Evolutionary conservation across 2,113 vertebrate genomes (phyloP), one percentile per base, ranked within the genome.

Genomic region (Ariopsis seemanni): DNA sequence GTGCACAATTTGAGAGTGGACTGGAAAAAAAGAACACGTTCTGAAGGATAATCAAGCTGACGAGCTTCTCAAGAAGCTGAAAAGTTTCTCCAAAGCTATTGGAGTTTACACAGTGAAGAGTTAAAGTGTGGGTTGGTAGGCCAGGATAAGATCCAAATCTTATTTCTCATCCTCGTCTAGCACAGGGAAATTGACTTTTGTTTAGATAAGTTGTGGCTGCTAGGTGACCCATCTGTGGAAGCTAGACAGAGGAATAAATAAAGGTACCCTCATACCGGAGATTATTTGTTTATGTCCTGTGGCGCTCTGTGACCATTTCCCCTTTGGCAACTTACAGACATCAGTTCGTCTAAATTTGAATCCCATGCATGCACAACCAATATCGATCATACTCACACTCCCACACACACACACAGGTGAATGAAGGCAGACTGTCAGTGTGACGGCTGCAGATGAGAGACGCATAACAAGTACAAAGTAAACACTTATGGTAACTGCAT

Each of bases 371-470:
- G 22, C 12, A 30, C 11, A 30, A 30, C 1, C 67, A 34, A 34
- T 71, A 30, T 71, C 55, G 50, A 6, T 60, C 22, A 42, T 18
- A 42, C 53, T 14, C 57, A 52, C 17, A 18, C 78, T 71, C 79
- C 65, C 53, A 69, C 34, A 62, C 53, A 90, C 57, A 69, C 34
- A 82, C 74, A 81, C 60, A 84, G 30, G 57, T 48, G 20, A 50
- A 75, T 5, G 22, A 18, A 55, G 14, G 15, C 71, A 72, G 0
- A 57, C 7, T 42, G 17, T 74, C 34, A 74, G 71, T 9, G 17
- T 7, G 2, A 63, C 65, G 60, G 42, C 58, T 22, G 34, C 69
- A 25, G 30, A 58, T 6, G 53, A 30, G 53, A 34, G 27, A 20
- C 2, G 11, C 27, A 81, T 34, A 34, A 34, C 1, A 34, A 34